A percentile compares a stretch with the other conserved stretches of the same genome.
phyloP scores from a whole-genome alignment of 2,797 vertebrate genomes.

The Gila robusta region DNA sequence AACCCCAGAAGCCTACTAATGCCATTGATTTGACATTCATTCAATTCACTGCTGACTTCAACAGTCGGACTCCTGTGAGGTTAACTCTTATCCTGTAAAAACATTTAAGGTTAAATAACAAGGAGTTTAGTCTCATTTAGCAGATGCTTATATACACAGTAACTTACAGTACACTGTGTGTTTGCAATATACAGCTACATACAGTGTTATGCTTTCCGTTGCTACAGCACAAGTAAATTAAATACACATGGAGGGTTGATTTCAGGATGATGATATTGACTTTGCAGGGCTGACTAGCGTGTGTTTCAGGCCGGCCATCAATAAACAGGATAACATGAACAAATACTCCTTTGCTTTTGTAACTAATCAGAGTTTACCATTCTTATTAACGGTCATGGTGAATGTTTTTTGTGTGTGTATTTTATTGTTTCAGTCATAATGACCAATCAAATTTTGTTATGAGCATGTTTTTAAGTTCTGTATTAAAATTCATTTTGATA shows the following conservation, averaged over 20 bases:
- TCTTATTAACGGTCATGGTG: background rate
- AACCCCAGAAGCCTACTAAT: background rate
- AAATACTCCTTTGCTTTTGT: slow-evolving; percentile 10
- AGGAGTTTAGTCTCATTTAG: background rate
- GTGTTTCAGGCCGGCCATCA: background rate
- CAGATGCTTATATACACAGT: slow-evolving; percentile 17
- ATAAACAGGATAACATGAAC: slow-evolving; percentile 25
- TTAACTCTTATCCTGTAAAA: slow-evolving; percentile 13
- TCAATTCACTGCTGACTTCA: background rate
- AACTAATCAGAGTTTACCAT: background rate
- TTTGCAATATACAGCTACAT: background rate
- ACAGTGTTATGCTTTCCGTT: slow-evolving; percentile 7
- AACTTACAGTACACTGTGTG: background rate
- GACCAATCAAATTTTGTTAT: background rate
- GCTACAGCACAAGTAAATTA: slow-evolving; percentile 34
- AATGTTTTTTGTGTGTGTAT: background rate
- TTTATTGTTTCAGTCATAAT: background rate
- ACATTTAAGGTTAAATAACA: background rate
- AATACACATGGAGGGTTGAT: slow-evolving; percentile 30
- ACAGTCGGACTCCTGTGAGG: background rate
- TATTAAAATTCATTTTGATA: background rate
- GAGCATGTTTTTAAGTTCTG: background rate
- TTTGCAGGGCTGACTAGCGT: background rate
- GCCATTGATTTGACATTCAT: slow-evolving; percentile 8
- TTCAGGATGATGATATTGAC: slow-evolving; percentile 31